phyloP scores from a whole-genome alignment of 2,113 vertebrate genomes.

The Chloebia gouldiae region DNA sequence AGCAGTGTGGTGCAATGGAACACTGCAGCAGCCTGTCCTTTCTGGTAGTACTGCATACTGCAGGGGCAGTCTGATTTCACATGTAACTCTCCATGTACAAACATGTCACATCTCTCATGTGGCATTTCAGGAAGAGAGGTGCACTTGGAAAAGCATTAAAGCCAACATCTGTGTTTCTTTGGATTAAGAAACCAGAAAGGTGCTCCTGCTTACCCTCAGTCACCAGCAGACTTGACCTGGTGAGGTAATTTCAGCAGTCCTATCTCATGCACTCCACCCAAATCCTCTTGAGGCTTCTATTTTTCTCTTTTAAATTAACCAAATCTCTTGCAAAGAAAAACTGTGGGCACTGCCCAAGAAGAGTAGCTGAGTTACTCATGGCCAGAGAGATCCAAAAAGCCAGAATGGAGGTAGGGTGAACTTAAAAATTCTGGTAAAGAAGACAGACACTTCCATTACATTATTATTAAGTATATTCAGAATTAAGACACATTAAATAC shows the following conservation, averaged over 20 bases:
- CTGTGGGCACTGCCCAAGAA: neutral
- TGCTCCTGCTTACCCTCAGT: neutral
- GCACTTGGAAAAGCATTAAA: neutral
- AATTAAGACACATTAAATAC: neutral
- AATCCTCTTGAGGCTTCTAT: neutral
- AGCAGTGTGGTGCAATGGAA: neutral
- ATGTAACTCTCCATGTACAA: neutral
- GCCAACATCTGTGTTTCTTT: neutral
- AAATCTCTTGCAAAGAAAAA: neutral
- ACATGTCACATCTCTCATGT: neutral
- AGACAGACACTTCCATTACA: rapidly evolving
- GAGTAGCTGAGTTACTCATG: neutral
- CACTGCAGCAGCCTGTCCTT: rapidly evolving
- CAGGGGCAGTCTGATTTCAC: neutral
- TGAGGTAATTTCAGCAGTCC: neutral
- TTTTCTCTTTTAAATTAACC: neutral
- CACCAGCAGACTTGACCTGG: neutral
- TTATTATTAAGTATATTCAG: neutral
- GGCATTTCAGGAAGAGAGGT: neutral
- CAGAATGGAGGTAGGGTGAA: neutral
- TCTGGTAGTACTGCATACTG: rapidly evolving
- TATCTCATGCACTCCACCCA: neutral
- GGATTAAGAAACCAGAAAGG: neutral
- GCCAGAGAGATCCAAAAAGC: neutral
- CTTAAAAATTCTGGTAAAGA: neutral